Conservation (phyloP, 2,888 invertebrate genomes). For the Drosophila putrida region DNA sequence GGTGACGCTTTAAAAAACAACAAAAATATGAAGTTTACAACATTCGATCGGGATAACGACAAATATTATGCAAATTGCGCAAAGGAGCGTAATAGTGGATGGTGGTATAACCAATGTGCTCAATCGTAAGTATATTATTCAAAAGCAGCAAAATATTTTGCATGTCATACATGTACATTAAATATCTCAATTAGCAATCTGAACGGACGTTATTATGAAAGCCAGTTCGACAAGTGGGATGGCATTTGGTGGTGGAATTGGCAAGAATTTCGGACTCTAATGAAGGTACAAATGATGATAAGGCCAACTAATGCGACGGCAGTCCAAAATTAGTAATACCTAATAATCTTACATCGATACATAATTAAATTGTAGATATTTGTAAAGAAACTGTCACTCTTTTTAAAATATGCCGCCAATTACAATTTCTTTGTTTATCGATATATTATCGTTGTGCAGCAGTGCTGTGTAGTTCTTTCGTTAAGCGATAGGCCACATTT, state of each 20-base stretch:
- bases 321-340: no score
- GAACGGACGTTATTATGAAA: slow-evolving; percentile 37
- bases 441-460: not conserved
- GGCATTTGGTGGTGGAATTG: slow-evolving; percentile 54
- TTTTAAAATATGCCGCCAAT: not conserved
- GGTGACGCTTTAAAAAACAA: slow-evolving; percentile 39
- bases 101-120: slow-evolving; percentile 54
- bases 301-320: slow-evolving; percentile 22
- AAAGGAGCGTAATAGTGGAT: slow-evolving; percentile 36
- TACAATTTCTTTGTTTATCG: not conserved
- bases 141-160: no score
- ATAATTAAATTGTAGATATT: no score
- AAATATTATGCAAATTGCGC: slow-evolving; percentile 40
- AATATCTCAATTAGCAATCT: slow-evolving; percentile 30
- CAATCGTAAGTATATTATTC: slow-evolving; percentile 46
- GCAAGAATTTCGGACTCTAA: slow-evolving; percentile 38
- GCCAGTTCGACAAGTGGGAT: slow-evolving; percentile 43
- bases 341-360: no score
- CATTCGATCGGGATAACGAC: slow-evolving; percentile 53
- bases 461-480: not conserved
- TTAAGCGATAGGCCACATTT: not conserved
- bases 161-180: not conserved
- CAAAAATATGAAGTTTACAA: slow-evolving; percentile 45
- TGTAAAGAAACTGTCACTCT: no score
- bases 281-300: slow-evolving; percentile 41